Base-by-base conservation (phyloP, 2,113 vertebrate species). In the Apteryx owenii region DNA sequence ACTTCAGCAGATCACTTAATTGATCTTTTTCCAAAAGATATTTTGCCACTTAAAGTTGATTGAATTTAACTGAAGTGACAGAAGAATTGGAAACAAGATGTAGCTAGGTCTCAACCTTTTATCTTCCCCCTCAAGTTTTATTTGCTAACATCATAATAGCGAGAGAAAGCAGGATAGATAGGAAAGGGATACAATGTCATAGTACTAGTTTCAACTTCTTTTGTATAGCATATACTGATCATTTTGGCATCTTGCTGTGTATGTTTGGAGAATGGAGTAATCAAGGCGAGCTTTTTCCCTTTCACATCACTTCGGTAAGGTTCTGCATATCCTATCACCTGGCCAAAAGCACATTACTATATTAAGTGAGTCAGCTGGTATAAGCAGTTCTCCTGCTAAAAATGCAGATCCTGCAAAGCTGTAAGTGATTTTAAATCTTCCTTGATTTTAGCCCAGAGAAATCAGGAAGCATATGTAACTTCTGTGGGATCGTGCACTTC, bases 181-280 rank as follows among this genome's bases (percentile, higher is more conserved):
- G 26, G 61, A 82, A 85, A 91, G 91, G 18, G 64, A 40, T 58
- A 16, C 68, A 31, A 65, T 65, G 12, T 23, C 26, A 42, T 61
- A 65, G 78, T 87, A 85, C 65, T 89, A 69, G 25, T 81, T 79
- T 82, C 38, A 64, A 77, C 92, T 96, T 92, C 61, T 38, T 92
- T 53, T 1, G 0, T 42, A 19, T 38, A 65, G 33, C 0, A 0
- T 44, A 33, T 69, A 22, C 58, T 81, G 40, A 40, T 50, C 18
- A 38, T 82, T 66, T 77, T 70, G 81, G 54, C 64, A 53, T 85
- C 62, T 73, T 85, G 13, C 70, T 93, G 19, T 65, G 70, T 64
- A 64, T n/a, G n/a, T 92, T 81, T 85, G 84, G 33, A 91, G 87
- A 68, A 92, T 81, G 64, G 44, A 93, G 31, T 89, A 88, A 79